phyloP scores from a whole-genome alignment of 2,888 invertebrate genomes.

The Dexiosoma caninum region DNA sequence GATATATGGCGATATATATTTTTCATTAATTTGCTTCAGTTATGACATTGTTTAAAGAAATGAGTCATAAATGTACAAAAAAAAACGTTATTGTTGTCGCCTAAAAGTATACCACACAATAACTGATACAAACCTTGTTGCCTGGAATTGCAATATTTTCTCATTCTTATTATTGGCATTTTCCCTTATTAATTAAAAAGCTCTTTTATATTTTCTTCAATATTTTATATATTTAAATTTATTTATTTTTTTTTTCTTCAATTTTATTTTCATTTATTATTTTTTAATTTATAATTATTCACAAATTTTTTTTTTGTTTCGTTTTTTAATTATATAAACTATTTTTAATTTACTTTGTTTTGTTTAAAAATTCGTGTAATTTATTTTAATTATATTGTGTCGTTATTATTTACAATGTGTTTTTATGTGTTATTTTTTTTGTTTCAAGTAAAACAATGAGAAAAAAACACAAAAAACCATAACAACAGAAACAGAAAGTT shows the following conservation, averaged over 20 bases:
- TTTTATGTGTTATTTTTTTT: background rate
- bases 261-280: conserved; percentile 30
- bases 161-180: too few species aligned
- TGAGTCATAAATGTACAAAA: too few species aligned
- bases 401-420: conserved; percentile 53
- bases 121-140: too few species aligned
- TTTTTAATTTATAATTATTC: conserved; percentile 57
- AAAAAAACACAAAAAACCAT: too few species aligned
- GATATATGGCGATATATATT: too few species aligned
- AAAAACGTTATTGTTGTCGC: too few species aligned
- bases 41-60: too few species aligned
- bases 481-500: too few species aligned
- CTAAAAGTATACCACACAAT: too few species aligned
- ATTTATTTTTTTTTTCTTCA: conserved; percentile 24
- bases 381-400: conserved; percentile 38
- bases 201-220: background rate
- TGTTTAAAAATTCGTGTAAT: conserved; percentile 61
- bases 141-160: too few species aligned
- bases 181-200: background rate
- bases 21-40: too few species aligned
- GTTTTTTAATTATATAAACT: conserved; percentile 13
- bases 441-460: too few species aligned
- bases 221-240: conserved; percentile 50
- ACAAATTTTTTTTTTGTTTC: conserved; percentile 40
- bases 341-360: conserved; percentile 30